Percentiles rank a stretch among this genome's conserved stretches.
Evolutionary conservation across 2,797 vertebrate genomes (phyloP).

Genomic region (Spondyliosoma cantharus): DNA sequence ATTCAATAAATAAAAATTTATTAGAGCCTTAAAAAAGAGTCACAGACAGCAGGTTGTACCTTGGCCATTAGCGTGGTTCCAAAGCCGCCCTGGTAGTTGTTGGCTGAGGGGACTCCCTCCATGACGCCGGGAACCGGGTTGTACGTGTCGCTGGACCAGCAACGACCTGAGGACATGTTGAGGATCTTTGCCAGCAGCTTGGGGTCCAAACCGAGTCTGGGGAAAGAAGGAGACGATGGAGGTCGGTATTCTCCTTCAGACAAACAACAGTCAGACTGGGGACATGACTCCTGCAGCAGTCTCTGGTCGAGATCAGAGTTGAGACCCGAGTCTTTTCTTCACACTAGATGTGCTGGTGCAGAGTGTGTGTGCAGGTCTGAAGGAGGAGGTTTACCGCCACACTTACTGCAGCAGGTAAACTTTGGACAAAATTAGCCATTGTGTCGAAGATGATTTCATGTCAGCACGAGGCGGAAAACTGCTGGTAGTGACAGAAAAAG

Average conservation of each 20-base stretch:
- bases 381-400: background rate
- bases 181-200: conserved; percentile 93
- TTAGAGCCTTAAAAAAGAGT: background rate
- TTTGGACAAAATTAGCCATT: background rate
- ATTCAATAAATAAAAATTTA: background rate
- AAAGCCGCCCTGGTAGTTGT: conserved; percentile 97
- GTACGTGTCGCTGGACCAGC: conserved; percentile 95
- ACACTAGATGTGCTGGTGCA: background rate
- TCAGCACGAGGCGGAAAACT: background rate
- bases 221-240: conserved; percentile 80
- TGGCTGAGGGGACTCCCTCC: conserved; percentile 93
- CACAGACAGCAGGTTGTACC: conserved; percentile 73
- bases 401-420: background rate
- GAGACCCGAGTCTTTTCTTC: background rate
- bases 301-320: background rate
- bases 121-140: conserved; percentile 95
- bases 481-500: background rate
- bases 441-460: no score
- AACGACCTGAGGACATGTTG: conserved; percentile 96
- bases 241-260: conserved; percentile 19
- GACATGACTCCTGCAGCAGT: background rate
- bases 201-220: conserved; percentile 95
- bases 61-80: conserved; percentile 95
- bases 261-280: background rate
- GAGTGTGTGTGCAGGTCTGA: background rate